phyloP scores from a whole-genome alignment of 2,888 invertebrate species.

The Acrobeloides nanus region DNA sequence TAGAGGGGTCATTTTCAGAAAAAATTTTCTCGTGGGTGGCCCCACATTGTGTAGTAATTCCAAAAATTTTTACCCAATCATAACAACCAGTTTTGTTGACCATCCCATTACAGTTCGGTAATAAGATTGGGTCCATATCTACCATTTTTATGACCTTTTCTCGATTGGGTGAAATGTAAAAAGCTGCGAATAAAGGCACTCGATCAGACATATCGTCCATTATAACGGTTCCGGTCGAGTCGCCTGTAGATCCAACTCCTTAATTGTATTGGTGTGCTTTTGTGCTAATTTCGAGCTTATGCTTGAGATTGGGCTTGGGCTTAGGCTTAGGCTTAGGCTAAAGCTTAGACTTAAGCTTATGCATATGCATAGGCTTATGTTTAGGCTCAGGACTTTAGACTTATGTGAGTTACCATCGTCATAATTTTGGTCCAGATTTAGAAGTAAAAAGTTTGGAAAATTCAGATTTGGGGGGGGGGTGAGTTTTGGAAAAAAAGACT shows the following conservation, averaged over 20 bases:
- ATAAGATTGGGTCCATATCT: constrained; percentile 19
- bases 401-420: background rate
- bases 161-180: constrained; percentile 28
- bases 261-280: too few species aligned
- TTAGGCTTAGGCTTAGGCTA: background rate
- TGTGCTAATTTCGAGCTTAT: too few species aligned
- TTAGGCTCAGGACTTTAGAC: constrained; percentile 1
- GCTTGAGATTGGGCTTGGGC: background rate
- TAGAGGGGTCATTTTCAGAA: too few species aligned
- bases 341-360: background rate
- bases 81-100: constrained; percentile 27
- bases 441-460: background rate
- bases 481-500: too few species aligned
- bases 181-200: constrained; percentile 28
- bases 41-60: too few species aligned
- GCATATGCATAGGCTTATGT: background rate
- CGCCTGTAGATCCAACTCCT: constrained; percentile 28
- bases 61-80: constrained; percentile 27
- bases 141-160: constrained; percentile 38
- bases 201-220: constrained; percentile 35
- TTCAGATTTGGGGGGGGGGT: too few species aligned
- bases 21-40: too few species aligned
- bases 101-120: constrained; percentile 29
- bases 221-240: constrained; percentile 22
- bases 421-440: too few species aligned